Conservation (phyloP, 1,140 invertebrate species). For the Pseudomyrmex flavicornis region DNA sequence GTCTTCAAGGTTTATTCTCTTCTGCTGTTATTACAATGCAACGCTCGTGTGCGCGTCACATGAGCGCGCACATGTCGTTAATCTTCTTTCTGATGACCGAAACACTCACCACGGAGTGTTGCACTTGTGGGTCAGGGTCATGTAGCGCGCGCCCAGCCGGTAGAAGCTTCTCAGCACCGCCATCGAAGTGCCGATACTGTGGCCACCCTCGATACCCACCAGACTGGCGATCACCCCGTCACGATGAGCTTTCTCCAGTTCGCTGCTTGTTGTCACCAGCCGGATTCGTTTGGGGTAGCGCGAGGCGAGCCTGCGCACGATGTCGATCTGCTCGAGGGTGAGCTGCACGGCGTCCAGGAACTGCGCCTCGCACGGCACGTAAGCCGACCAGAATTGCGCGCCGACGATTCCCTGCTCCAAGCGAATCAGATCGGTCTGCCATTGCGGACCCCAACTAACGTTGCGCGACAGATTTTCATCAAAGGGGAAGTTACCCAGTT, state of each 20-base stretch:
- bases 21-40: not conserved
- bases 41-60: not conserved
- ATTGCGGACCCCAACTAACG: slow-evolving; percentile 79
- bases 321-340: slow-evolving; percentile 93
- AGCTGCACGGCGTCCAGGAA: slow-evolving; percentile 92
- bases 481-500: slow-evolving; percentile 90
- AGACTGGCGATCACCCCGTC: slow-evolving; percentile 92
- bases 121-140: slow-evolving; percentile 95
- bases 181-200: slow-evolving; percentile 93
- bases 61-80: not conserved
- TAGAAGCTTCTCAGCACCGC: slow-evolving; percentile 93
- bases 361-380: slow-evolving; percentile 93
- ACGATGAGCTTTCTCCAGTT: slow-evolving; percentile 91
- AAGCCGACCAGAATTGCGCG: slow-evolving; percentile 95
- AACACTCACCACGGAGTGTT: slow-evolving; percentile 92
- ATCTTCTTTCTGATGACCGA: not conserved
- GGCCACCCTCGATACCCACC: slow-evolving; percentile 94
- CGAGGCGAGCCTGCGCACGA: slow-evolving; percentile 90
- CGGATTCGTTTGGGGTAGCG: slow-evolving; percentile 85
- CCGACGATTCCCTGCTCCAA: slow-evolving; percentile 86
- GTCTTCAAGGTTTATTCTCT: slow-evolving; percentile 27
- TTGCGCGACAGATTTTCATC: slow-evolving; percentile 88
- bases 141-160: slow-evolving; percentile 92
- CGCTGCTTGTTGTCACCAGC: slow-evolving; percentile 86
- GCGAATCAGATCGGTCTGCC: slow-evolving; percentile 87